These are phyloP conservation scores for Acropternis orthonyx DNA, from an alignment of 2,797 vertebrate species.

Conservation along the genomic window DNA sequence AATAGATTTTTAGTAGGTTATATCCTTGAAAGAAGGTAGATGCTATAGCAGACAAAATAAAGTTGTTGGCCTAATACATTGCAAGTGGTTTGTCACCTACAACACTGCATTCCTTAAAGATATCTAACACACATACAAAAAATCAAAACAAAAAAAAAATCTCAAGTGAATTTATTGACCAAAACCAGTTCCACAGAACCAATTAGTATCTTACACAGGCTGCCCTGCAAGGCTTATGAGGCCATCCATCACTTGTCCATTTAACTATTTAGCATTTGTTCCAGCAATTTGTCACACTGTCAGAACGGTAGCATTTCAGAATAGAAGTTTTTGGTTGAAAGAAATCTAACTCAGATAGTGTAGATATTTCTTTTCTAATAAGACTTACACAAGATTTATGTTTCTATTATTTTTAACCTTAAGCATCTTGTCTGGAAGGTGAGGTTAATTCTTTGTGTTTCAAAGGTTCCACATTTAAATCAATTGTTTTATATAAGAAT, in stretches of 20 bases:
- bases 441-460: conserved; percentile 57
- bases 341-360: conserved; percentile 71
- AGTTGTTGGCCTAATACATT: conserved; percentile 57
- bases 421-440: conserved; percentile 59
- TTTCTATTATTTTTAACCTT: conserved; percentile 74
- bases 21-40: conserved; percentile 36
- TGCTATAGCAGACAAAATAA: conserved; percentile 27
- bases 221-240: conserved; percentile 80
- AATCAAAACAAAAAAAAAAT: conserved; percentile 25
- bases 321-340: conserved; percentile 76
- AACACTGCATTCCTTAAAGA: conserved; percentile 68
- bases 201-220: conserved; percentile 81
- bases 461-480: conserved; percentile 45
- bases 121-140: conserved; percentile 27
- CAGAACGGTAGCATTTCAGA: conserved; percentile 76
- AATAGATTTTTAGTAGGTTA: conserved; percentile 3
- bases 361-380: conserved; percentile 75
- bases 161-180: conserved; percentile 83
- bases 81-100: conserved; percentile 68
- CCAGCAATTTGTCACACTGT: conserved; percentile 84
- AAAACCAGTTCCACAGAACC: conserved; percentile 82
- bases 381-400: conserved; percentile 72
- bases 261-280: conserved; percentile 85
- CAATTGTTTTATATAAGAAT: conserved; percentile 22
- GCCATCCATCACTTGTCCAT: conserved; percentile 84